phyloP scores from a whole-genome alignment of 2,113 vertebrate species.

The Muntiacus muntjak region DNA sequence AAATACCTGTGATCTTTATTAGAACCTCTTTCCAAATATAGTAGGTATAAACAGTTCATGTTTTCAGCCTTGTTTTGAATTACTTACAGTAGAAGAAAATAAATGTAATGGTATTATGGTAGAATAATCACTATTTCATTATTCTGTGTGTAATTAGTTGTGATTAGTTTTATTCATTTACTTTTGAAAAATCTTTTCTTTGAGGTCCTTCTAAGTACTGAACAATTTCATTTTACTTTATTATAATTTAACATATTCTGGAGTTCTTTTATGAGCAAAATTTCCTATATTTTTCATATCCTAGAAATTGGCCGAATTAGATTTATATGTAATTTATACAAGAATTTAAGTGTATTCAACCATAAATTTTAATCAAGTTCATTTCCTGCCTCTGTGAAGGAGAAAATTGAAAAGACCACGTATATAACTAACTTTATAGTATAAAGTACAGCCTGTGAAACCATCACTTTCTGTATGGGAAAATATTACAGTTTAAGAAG shows the following conservation, averaged over 20 bases:
- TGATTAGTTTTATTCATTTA: background rate
- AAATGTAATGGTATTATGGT: background rate
- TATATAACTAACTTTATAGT: background rate
- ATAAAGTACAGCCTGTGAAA: conserved; percentile 1
- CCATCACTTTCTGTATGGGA: background rate
- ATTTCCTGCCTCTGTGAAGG: conserved; percentile 20
- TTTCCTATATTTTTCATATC: background rate
- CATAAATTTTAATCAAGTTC: background rate
- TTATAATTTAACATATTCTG: background rate
- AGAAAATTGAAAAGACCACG: background rate
- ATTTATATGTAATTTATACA: background rate
- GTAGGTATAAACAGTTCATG: background rate
- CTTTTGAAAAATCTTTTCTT: background rate
- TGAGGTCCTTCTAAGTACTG: background rate
- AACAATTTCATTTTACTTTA: background rate
- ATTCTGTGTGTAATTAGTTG: background rate
- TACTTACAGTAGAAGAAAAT: conserved; percentile 1
- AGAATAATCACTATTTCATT: conserved; percentile 9
- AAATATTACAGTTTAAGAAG: conserved; percentile 51
- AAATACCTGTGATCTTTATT: background rate
- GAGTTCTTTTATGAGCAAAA: conserved; percentile 9
- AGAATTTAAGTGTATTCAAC: conserved; percentile 25
- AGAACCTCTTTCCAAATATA: background rate
- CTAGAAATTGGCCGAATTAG: conserved; percentile 18
- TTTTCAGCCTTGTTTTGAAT: conserved; percentile 17